phyloP scores from a whole-genome alignment of 1,140 invertebrate genomes.

The Drosophila dunni region DNA sequence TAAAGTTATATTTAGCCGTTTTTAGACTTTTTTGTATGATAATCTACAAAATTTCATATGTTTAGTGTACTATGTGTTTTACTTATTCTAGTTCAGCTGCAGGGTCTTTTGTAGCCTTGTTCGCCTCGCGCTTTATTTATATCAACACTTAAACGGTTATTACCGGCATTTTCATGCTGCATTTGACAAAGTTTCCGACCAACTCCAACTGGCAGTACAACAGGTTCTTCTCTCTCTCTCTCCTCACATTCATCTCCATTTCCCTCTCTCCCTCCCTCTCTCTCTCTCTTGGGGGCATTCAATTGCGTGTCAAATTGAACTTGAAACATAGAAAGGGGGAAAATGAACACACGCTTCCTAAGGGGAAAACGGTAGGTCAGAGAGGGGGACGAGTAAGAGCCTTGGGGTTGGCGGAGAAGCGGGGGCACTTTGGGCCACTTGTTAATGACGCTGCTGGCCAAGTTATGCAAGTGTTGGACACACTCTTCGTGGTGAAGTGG shows the following conservation, averaged over 20 bases:
- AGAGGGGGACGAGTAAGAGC: too few species aligned
- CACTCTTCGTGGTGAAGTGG: slow-evolving; percentile 23
- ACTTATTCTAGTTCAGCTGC: not conserved
- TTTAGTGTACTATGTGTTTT: too few species aligned
- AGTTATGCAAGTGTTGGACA: slow-evolving; percentile 27
- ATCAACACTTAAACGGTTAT: slow-evolving; percentile 79
- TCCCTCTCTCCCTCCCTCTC: too few species aligned
- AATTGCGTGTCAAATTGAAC: slow-evolving; percentile 79
- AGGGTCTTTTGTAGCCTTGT: not conserved
- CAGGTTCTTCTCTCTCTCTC: too few species aligned
- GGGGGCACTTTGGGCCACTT: slow-evolving; percentile 7
- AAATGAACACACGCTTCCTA: not conserved
- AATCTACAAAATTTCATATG: too few species aligned
- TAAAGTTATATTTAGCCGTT: slow-evolving; percentile 7
- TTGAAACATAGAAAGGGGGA: slow-evolving; percentile 22
- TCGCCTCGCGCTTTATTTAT: slow-evolving; percentile 33
- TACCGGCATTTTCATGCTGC: slow-evolving; percentile 76
- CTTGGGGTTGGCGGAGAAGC: too few species aligned
- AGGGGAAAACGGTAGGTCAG: too few species aligned
- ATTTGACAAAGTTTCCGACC: slow-evolving; percentile 43
- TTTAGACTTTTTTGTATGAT: too few species aligned
- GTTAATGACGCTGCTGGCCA: slow-evolving; percentile 31
- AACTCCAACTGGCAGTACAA: too few species aligned
- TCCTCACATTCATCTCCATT: too few species aligned
- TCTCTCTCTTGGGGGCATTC: slow-evolving; percentile 13